Percentiles rank a stretch among this genome's conserved stretches.
Conservation (phyloP, 2,888 invertebrate genomes). For the Acanthopleura granulata region DNA sequence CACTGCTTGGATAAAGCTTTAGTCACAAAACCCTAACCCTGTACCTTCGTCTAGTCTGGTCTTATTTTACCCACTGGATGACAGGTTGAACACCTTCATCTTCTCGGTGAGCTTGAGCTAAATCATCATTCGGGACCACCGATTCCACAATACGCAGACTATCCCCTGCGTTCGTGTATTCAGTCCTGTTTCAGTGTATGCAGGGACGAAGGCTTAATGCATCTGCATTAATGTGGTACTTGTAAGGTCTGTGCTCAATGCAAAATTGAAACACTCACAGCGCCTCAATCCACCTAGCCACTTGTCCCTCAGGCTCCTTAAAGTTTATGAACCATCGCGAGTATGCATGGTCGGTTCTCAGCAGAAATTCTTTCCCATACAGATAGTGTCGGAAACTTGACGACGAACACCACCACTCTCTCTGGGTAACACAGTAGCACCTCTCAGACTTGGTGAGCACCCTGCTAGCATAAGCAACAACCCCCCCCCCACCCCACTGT, state of each 20-base stretch:
- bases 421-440: slow-evolving; percentile 26
- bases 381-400: too few relatives aligned
- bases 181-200: background rate
- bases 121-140: background rate
- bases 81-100: background rate
- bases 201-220: background rate
- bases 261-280: background rate
- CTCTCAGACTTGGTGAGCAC: slow-evolving; percentile 24
- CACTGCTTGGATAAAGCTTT: background rate
- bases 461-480: slow-evolving; percentile 32
- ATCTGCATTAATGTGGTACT: slow-evolving; percentile 11
- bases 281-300: slow-evolving; percentile 8
- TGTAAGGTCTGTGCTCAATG: background rate
- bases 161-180: background rate
- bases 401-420: slow-evolving; percentile 29
- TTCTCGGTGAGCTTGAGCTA: background rate
- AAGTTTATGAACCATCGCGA: slow-evolving; percentile 23
- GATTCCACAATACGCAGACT: too few relatives aligned
- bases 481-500: slow-evolving; percentile 25
- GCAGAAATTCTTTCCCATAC: too few relatives aligned
- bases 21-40: background rate
- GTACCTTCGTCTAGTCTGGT: background rate
- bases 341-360: slow-evolving; percentile 31
- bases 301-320: slow-evolving; percentile 25
- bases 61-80: background rate